A percentile compares a stretch with the other conserved stretches of the same genome.
phyloP scores from a whole-genome alignment of 64 coral and sea anemone species.

The Montipora capricornis region DNA sequence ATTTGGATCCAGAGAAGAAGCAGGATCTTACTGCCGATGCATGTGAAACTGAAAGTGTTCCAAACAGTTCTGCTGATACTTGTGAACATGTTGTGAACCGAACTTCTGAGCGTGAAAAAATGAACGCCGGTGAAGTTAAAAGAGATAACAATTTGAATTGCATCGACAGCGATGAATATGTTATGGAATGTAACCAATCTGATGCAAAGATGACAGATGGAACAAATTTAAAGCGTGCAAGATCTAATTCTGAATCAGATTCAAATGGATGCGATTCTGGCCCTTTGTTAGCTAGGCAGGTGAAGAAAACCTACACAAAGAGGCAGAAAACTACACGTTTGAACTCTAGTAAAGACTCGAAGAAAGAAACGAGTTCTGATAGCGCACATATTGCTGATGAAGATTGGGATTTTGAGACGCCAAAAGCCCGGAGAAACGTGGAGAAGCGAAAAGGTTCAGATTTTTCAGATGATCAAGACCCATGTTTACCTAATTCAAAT shows the following conservation, averaged over 20 bases:
- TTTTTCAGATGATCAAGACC: slow-evolving; percentile 1
- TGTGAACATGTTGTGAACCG: background rate
- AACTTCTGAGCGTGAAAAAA: background rate
- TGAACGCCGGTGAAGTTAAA: background rate
- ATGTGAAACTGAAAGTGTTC: background rate
- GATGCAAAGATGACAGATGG: background rate
- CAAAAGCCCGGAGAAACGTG: slow-evolving; percentile 2
- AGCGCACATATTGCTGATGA: background rate
- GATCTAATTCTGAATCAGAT: slow-evolving; percentile 33
- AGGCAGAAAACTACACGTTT: background rate
- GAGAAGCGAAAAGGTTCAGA: slow-evolving; percentile 20
- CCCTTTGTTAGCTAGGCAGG: background rate
- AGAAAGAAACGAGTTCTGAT: background rate
- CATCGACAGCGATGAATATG: background rate
- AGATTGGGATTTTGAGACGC: slow-evolving; percentile 29
- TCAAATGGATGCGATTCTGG: background rate
- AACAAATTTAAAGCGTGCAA: background rate
- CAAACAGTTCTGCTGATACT: background rate
- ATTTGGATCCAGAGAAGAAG: background rate
- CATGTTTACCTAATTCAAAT: background rate
- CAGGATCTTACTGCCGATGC: background rate
- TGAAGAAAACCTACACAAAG: background rate
- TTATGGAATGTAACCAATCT: background rate
- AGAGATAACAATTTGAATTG: background rate
- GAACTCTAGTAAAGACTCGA: background rate